These are phyloP conservation scores for Mungos mungo DNA, from an alignment of 2,113 vertebrate species.

Conservation along the genomic window DNA sequence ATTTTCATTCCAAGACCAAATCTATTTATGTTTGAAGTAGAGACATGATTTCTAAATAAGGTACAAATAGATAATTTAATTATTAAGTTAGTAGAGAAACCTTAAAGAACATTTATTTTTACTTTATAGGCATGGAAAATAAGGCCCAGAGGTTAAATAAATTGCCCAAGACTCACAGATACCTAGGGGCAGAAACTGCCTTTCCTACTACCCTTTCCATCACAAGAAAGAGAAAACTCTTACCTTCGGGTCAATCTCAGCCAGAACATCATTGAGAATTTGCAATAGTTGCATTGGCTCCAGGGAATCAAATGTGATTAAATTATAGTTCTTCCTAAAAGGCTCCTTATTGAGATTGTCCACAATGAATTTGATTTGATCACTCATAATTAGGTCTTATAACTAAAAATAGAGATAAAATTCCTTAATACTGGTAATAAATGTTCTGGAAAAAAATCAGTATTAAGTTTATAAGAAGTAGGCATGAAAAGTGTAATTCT, in stretches of 20 bases:
- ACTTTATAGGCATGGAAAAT: not conserved
- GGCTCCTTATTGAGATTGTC: slow-evolving; percentile 96
- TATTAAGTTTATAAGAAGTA: slow-evolving; percentile 50
- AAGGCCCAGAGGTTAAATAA: not conserved
- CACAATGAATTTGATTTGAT: slow-evolving; percentile 96
- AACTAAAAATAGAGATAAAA: not conserved
- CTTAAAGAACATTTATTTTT: not conserved
- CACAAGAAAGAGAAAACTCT: slow-evolving; percentile 67
- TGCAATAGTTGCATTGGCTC: slow-evolving; percentile 95
- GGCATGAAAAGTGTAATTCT: not conserved
- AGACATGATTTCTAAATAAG: slow-evolving; percentile 67
- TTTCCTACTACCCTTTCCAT: slow-evolving; percentile 45
- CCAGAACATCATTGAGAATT: slow-evolving; percentile 94
- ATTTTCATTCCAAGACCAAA: slow-evolving; percentile 54
- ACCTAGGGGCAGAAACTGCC: not conserved
- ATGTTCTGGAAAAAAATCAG: not conserved
- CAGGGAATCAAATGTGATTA: slow-evolving; percentile 97
- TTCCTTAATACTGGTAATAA: slow-evolving; percentile 28
- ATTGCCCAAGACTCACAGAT: not conserved
- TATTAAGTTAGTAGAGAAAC: not conserved
- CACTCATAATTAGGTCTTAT: slow-evolving; percentile 88
- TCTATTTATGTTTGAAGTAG: slow-evolving; percentile 42
- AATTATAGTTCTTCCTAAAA: slow-evolving; percentile 95
- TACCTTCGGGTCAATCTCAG: slow-evolving; percentile 98
- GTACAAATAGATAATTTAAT: slow-evolving; percentile 32